phyloP scores from a whole-genome alignment of 2,797 vertebrate species.

The Macropodus opercularis region DNA sequence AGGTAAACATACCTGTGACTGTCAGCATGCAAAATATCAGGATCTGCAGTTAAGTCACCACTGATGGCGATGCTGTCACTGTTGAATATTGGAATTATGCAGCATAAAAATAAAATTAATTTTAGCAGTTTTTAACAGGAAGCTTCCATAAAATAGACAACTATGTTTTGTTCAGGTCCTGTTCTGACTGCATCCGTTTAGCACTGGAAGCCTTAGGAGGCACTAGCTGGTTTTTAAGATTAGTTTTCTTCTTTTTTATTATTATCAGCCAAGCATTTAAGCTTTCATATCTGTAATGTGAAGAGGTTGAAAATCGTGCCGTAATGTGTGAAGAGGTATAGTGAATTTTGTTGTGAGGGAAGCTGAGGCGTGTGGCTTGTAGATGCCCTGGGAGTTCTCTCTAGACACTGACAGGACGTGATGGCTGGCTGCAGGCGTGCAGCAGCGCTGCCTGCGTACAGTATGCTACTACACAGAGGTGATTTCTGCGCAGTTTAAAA shows the following conservation, averaged over 20 bases:
- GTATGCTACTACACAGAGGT: constrained; percentile 18
- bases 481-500: constrained; percentile 2
- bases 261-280: constrained; percentile 1
- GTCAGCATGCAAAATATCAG: constrained; percentile 19
- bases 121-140: neutral
- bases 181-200: neutral
- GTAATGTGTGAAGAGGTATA: neutral
- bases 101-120: neutral
- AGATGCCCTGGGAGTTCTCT: constrained; percentile 6
- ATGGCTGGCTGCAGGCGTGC: neutral
- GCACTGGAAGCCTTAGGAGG: neutral
- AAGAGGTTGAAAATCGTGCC: constrained; percentile 4
- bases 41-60: constrained; percentile 14
- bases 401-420: constrained; percentile 6
- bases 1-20: constrained; percentile 35
- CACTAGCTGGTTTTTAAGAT: neutral
- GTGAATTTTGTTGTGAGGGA: neutral
- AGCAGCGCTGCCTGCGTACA: too few species aligned
- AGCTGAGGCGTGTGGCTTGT: constrained; percentile 24
- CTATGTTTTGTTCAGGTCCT: neutral
- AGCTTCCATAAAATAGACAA: neutral
- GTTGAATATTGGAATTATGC: neutral
- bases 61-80: neutral
- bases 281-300: neutral
- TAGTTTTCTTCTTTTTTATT: neutral